phyloP scores from a whole-genome alignment of 2,797 vertebrate species.

The Sebastiscus albofasciatus region DNA sequence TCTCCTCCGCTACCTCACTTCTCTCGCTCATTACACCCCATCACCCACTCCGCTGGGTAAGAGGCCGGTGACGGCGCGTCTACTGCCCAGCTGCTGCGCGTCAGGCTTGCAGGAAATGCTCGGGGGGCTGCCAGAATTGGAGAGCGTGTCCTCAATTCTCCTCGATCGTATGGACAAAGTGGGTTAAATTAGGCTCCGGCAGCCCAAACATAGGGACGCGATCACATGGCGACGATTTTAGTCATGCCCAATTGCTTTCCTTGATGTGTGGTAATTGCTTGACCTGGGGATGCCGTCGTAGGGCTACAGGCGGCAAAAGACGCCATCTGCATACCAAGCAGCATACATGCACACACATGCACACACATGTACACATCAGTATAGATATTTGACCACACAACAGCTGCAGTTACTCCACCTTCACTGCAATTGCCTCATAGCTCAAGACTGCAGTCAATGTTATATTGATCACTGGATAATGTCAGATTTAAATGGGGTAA shows the following conservation, averaged over 20 bases:
- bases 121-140: constrained; percentile 58
- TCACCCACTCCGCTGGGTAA: constrained; percentile 53
- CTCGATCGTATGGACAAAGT: constrained; percentile 76
- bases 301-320: constrained; percentile 45
- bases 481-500: constrained; percentile 30
- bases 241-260: constrained; percentile 83
- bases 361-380: constrained; percentile 14
- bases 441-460: constrained; percentile 27
- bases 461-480: constrained; percentile 36
- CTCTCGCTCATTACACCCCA: constrained; percentile 62
- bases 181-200: constrained; percentile 78
- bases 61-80: constrained; percentile 55
- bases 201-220: constrained; percentile 74
- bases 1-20: constrained; percentile 35
- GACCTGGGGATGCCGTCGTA: constrained; percentile 64
- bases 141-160: constrained; percentile 80
- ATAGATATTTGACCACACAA: constrained; percentile 15
- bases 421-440: constrained; percentile 34
- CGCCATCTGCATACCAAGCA: constrained; percentile 66
- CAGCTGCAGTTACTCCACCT: constrained; percentile 4
- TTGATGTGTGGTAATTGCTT: constrained; percentile 84
- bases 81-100: constrained; percentile 48
- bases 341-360: constrained; percentile 25
- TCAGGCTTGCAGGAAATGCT: constrained; percentile 61
- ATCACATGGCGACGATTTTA: constrained; percentile 79